Base-by-base conservation (phyloP, 1,140 invertebrate genomes). In the Pomacea maculata region DNA sequence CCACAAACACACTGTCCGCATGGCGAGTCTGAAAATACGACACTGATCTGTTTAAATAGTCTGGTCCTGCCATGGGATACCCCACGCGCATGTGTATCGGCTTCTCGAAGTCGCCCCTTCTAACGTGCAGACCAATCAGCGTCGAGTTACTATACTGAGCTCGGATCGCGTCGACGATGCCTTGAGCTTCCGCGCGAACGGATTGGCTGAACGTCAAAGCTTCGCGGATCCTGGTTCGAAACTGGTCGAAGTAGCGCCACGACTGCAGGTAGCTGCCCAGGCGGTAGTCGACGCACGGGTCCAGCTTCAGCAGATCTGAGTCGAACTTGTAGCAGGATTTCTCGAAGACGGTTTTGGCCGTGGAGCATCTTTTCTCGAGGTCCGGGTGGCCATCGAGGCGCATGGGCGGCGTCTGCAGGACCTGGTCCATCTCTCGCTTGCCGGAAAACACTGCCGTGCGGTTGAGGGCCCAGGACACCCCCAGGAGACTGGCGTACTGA, bases 161-260 rank as follows among this genome's bases (percentile, higher is more conserved):
- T 52, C 78, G 54, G 29, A 65, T 61, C 6, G 45, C 79, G 29
- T 65, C 71, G 55, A 83, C 79, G 9, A 81, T 63, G 25, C 65
- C 54, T 25, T 80, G 71, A 5, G 86, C 85, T 67, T 78, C 64
- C 2, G 29, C 54, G 15, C 63, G 29, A 52, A 88, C 70, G 10
- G 70, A 25, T 6, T 72, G 61, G 19, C 83, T 82, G 57, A 88
- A 86, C 76, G 34, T 80, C 15, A 88, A 83, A 14, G 80, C 78
- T 55, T 85, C n/a, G 21, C 81, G 70, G 34, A 88, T 64, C 10
- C 29, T 65, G 1, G 82, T 15, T 57, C 68, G 34, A 21, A 80
- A 65, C n/a, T 85, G 65, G 14, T 80, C 80, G 67, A 86, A 88
- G 73, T 88, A 88, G 68, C 83, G 83, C 86, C 86, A 87, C 9